phyloP scores from a whole-genome alignment of 2,888 invertebrate species.

The Ophioninae sp. region DNA sequence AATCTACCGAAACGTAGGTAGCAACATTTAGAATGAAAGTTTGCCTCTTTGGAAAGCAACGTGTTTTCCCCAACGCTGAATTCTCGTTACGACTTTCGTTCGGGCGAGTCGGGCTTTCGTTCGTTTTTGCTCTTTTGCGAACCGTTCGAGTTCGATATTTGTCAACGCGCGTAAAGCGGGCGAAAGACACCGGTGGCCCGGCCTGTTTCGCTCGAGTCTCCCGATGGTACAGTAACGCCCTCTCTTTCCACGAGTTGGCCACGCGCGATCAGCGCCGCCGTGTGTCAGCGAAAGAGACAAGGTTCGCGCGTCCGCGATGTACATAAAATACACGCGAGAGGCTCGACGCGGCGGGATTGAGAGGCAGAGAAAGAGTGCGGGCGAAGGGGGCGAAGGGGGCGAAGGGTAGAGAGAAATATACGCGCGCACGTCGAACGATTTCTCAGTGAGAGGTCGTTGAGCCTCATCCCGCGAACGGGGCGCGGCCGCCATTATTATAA shows the following conservation, averaged over 20 bases:
- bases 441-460: constrained; percentile 78
- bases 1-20: too few relatives aligned
- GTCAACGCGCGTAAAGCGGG: background rate
- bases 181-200: background rate
- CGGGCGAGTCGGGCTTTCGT: too few relatives aligned
- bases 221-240: constrained; percentile 1
- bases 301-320: constrained; percentile 8
- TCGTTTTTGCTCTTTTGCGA: too few relatives aligned
- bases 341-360: constrained; percentile 43
- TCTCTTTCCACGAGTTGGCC: constrained; percentile 44
- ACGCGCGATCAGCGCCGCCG: constrained; percentile 57
- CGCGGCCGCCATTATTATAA: constrained; percentile 75
- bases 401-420: too few relatives aligned
- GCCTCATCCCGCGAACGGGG: constrained; percentile 77
- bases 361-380: constrained; percentile 32
- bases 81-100: too few relatives aligned
- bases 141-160: background rate
- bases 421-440: constrained; percentile 73
- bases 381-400: too few relatives aligned
- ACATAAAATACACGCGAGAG: constrained; percentile 10
- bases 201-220: constrained; percentile 22
- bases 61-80: too few relatives aligned
- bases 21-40: too few relatives aligned
- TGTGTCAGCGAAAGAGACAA: constrained; percentile 24
- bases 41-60: too few relatives aligned